phyloP scores from a whole-genome alignment of 1,140 invertebrate genomes.

The Neodiprion virginianus region DNA sequence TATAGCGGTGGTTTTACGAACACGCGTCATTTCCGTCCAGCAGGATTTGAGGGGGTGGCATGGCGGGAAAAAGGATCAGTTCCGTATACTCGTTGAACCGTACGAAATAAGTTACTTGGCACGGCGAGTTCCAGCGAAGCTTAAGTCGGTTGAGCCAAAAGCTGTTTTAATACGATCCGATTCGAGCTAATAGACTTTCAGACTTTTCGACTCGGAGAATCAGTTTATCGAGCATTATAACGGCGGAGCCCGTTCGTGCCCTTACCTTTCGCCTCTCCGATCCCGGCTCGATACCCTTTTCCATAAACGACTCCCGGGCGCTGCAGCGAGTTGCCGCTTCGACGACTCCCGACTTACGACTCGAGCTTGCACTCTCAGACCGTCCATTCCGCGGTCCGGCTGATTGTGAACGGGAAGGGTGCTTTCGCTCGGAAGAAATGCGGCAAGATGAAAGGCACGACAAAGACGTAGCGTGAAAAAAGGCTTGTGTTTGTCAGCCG shows the following conservation, averaged over 20 bases:
- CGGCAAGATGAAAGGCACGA: too few relatives aligned
- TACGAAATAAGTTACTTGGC: slow-evolving; percentile 1
- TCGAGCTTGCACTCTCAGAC: too few relatives aligned
- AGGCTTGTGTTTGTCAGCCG: background rate
- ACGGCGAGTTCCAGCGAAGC: slow-evolving; percentile 1
- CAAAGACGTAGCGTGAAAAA: background rate
- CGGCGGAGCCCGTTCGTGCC: background rate
- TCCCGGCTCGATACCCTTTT: too few relatives aligned
- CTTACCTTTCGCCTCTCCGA: too few relatives aligned
- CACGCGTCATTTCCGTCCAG: background rate
- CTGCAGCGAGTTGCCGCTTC: too few relatives aligned
- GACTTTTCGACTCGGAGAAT: slow-evolving; percentile 2
- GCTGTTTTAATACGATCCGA: background rate
- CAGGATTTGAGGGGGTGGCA: too few relatives aligned
- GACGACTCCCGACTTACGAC: too few relatives aligned
- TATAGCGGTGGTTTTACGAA: background rate
- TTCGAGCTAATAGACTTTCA: slow-evolving; percentile 5
- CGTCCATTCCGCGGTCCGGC: too few relatives aligned
- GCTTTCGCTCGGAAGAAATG: too few relatives aligned
- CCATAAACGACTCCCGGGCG: too few relatives aligned
- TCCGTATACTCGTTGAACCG: background rate
- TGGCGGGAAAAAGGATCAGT: background rate
- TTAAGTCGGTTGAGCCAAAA: slow-evolving; percentile 5
- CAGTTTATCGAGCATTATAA: background rate
- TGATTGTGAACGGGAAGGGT: too few relatives aligned